Evolutionary conservation across 2,797 vertebrate genomes (phyloP).

Genomic region (Peromyscus aztecus): DNA sequence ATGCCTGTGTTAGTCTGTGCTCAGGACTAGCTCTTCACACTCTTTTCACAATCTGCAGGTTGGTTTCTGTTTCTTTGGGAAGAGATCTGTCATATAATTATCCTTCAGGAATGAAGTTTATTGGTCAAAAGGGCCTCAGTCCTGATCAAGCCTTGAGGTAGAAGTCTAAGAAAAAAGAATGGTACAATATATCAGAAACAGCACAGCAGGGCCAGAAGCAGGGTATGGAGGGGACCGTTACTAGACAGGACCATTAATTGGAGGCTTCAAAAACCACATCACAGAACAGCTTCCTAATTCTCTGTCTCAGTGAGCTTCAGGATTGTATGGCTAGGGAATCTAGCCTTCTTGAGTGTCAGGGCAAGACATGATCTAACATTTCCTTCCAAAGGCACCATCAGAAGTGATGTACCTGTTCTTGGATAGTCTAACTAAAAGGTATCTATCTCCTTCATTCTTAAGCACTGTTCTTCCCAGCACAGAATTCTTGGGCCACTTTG

Average conservation of each 20-base stretch:
- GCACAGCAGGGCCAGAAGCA: no score
- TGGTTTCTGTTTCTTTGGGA: neutral
- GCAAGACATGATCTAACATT: neutral
- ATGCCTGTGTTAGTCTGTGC: neutral
- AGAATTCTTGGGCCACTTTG: neutral
- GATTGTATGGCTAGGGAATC: neutral
- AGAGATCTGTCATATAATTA: neutral
- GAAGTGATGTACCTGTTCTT: neutral
- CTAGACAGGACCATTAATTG: neutral
- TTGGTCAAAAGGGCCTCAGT: neutral
- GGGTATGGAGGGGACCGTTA: neutral
- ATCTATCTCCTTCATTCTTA: neutral
- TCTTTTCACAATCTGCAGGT: neutral
- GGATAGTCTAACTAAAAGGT: neutral
- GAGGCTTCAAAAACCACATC: neutral
- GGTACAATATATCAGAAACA: neutral
- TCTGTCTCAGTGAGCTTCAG: no score
- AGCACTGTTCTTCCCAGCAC: fast-evolving
- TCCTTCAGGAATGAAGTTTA: neutral
- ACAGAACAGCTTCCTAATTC: neutral
- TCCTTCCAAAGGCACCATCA: neutral
- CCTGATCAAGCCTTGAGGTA: neutral
- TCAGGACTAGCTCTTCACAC: neutral
- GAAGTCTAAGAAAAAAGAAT: neutral
- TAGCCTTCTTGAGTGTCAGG: neutral